Conservation (phyloP, 2,888 invertebrate genomes). For the Xestia xanthographa region DNA sequence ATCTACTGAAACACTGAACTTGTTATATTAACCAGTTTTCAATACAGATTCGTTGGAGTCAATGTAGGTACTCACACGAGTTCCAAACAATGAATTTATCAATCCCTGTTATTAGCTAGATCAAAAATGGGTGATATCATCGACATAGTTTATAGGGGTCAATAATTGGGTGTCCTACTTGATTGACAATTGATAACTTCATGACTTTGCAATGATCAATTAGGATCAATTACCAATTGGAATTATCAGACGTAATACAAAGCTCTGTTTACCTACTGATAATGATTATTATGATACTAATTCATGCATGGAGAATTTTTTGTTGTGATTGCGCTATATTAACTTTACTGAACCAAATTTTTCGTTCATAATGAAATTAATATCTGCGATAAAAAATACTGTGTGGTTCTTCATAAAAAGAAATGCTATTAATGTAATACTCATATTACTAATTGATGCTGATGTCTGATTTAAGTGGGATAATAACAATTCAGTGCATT, state of each 20-base stretch:
- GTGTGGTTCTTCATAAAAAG: too few species aligned
- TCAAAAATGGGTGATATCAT: constrained; percentile 25
- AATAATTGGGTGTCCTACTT: constrained; percentile 33
- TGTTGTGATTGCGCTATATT: constrained; percentile 2
- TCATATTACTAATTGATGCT: background rate
- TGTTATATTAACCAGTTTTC: constrained; percentile 22
- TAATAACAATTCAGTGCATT: background rate
- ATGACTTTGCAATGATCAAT: constrained; percentile 60
- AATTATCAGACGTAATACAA: constrained; percentile 26
- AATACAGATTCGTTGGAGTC: background rate
- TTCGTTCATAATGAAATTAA: background rate
- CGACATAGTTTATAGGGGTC: constrained; percentile 29
- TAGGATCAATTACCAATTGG: constrained; percentile 62
- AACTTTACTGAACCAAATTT: background rate
- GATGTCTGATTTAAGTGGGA: background rate
- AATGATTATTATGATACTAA: constrained; percentile 25
- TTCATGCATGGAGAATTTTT: background rate
- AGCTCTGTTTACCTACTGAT: constrained; percentile 22
- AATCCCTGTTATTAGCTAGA: background rate
- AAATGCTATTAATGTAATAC: background rate
- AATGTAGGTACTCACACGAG: constrained; percentile 1
- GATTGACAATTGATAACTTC: constrained; percentile 46
- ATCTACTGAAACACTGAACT: constrained; percentile 6
- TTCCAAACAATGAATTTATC: background rate
- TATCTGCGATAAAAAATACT: too few species aligned